Percentiles rank a stretch among this genome's conserved stretches.
These are phyloP conservation scores for Australoheros facetus DNA, from an alignment of 2,797 vertebrate genomes.

Conservation along the genomic window DNA sequence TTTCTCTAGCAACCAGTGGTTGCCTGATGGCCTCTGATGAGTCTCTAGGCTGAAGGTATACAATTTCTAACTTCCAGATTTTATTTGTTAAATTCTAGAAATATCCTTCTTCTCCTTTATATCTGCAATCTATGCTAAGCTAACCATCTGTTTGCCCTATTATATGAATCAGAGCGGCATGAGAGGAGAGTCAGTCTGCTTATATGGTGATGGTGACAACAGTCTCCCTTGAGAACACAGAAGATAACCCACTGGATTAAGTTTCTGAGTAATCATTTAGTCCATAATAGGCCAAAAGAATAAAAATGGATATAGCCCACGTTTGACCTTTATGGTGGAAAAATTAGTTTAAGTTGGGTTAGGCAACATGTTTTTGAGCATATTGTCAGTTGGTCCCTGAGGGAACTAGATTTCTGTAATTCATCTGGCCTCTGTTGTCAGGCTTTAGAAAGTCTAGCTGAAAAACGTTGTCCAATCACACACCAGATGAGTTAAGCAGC, in stretches of 20 bases:
- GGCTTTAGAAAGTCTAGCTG: not conserved
- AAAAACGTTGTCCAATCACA: not conserved
- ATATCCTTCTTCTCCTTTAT: no score
- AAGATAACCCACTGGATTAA: not conserved
- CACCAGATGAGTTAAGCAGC: not conserved
- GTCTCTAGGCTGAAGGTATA: no score
- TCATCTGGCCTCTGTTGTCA: not conserved
- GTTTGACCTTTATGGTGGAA: not conserved
- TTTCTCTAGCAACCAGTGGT: no score
- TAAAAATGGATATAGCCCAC: not conserved
- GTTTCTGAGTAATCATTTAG: not conserved
- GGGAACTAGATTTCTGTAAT: not conserved
- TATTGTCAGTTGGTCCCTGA: no score
- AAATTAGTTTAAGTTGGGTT: not conserved
- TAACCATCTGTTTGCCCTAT: not conserved
- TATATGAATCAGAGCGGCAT: not conserved
- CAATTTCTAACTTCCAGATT: no score
- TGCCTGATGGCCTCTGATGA: no score
- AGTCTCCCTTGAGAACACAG: not conserved
- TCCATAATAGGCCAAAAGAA: not conserved
- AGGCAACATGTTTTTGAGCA: not conserved
- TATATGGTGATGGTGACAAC: not conserved
- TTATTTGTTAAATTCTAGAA: no score
- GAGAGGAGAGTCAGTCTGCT: not conserved
- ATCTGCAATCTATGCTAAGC: not conserved